Conservation (phyloP, 2,888 invertebrate species). For the Pristionchus maxplancki region DNA sequence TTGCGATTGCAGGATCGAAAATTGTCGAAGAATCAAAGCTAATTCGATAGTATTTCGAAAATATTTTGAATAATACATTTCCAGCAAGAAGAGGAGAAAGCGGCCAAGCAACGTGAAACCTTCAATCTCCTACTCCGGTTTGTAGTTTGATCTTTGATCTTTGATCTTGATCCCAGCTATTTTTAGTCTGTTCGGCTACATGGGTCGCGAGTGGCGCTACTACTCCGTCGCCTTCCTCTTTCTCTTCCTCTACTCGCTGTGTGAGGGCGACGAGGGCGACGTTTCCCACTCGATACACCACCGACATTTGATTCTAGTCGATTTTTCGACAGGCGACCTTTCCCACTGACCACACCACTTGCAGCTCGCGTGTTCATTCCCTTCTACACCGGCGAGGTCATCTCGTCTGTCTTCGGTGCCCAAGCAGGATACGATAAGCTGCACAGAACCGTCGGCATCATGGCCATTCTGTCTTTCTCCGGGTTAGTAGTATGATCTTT, state of each 20-base stretch:
- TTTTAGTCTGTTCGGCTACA: slow-evolving; percentile 68
- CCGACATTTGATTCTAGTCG: not conserved
- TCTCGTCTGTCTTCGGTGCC: slow-evolving; percentile 73
- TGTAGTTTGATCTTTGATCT: too few species aligned
- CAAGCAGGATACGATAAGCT: slow-evolving; percentile 71
- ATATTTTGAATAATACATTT: too few species aligned
- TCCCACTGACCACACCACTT: not conserved
- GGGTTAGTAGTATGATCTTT: slow-evolving; percentile 48
- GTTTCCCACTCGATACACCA: not conserved
- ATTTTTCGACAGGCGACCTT: not conserved
- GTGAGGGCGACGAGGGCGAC: slow-evolving; percentile 59
- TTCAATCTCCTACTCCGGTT: slow-evolving; percentile 69
- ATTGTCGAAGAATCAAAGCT: too few species aligned
- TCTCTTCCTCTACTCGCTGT: slow-evolving; percentile 73
- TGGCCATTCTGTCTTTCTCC: slow-evolving; percentile 69
- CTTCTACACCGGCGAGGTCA: slow-evolving; percentile 77
- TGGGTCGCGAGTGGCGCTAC: slow-evolving; percentile 74
- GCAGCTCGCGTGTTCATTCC: slow-evolving; percentile 77
- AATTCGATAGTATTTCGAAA: too few species aligned
- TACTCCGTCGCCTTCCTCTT: slow-evolving; percentile 75
- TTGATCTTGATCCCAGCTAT: too few species aligned
- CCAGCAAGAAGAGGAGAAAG: slow-evolving; percentile 68
- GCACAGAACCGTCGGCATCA: slow-evolving; percentile 69
- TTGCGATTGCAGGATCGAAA: too few species aligned
- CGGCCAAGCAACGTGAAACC: slow-evolving; percentile 73